A percentile compares a stretch with the other conserved stretches of the same genome.
Conservation (phyloP, 2,113 vertebrate genomes). For the Carlito syrichta region DNA sequence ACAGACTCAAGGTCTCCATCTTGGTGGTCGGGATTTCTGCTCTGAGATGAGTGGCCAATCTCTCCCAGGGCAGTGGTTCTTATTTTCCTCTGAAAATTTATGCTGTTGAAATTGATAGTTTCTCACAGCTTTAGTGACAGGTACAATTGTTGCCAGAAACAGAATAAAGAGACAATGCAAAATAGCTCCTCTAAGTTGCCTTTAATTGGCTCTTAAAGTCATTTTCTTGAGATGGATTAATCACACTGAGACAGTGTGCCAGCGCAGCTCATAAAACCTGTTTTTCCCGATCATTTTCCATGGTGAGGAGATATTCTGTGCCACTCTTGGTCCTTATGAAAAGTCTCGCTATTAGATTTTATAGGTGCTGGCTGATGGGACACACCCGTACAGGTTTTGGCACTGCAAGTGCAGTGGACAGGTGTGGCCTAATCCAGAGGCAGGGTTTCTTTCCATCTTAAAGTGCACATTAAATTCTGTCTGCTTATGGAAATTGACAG, state of each 20-base stretch:
- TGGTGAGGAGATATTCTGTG: neutral
- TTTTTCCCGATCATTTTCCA: constrained; percentile 17
- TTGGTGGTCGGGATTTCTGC: neutral
- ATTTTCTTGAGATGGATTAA: constrained; percentile 74
- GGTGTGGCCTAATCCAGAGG: constrained; percentile 25
- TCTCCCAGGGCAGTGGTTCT: constrained; percentile 12
- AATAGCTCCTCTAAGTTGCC: constrained; percentile 73
- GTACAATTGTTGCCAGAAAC: constrained; percentile 74
- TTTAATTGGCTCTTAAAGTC: constrained; percentile 78
- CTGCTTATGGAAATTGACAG: neutral
- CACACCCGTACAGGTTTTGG: neutral
- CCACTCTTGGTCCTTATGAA: neutral
- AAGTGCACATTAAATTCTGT: constrained; percentile 21
- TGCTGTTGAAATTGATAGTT: constrained; percentile 55
- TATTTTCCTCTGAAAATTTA: constrained; percentile 43
- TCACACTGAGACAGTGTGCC: constrained; percentile 58
- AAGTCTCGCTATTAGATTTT: constrained; percentile 31
- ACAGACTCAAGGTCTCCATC: neutral
- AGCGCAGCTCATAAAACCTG: constrained; percentile 56
- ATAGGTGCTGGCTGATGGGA: neutral
- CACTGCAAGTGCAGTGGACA: neutral
- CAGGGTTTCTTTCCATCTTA: neutral
- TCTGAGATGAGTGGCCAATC: neutral
- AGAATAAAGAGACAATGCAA: constrained; percentile 53
- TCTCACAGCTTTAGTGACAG: constrained; percentile 69